Conservation (phyloP, 2,113 vertebrate genomes). For the Chaenocephalus aceratus region DNA sequence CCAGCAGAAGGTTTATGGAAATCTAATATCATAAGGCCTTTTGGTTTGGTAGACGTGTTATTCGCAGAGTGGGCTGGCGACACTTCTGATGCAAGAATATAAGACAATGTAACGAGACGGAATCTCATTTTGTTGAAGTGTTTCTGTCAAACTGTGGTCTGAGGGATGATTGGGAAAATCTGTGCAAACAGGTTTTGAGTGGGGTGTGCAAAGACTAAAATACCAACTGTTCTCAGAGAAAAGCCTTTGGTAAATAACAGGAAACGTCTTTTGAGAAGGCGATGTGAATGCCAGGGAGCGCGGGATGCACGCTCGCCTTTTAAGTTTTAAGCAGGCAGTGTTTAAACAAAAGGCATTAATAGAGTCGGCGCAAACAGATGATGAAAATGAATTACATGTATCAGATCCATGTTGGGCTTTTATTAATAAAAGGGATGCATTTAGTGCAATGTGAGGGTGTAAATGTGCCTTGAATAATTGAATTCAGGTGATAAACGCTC, state of each 20-base stretch:
- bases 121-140: conserved; percentile 81
- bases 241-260: conserved; percentile 77
- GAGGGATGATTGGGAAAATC: conserved; percentile 81
- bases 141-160: conserved; percentile 78
- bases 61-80: conserved; percentile 76
- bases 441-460: not conserved
- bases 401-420: conserved; percentile 8
- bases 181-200: conserved; percentile 83
- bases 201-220: conserved; percentile 81
- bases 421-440: not conserved
- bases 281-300: conserved; percentile 48
- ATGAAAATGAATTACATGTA: conserved; percentile 3
- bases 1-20: conserved; percentile 78
- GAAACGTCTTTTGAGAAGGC: conserved; percentile 56
- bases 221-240: conserved; percentile 74
- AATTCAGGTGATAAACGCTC: conserved; percentile 3
- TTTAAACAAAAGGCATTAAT: conserved; percentile 58
- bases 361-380: conserved; percentile 42
- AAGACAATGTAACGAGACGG: conserved; percentile 79
- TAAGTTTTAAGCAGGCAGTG: conserved; percentile 33
- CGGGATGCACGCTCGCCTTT: conserved; percentile 37
- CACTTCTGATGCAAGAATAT: conserved; percentile 78
- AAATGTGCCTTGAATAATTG: not conserved
- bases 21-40: conserved; percentile 78
- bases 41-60: conserved; percentile 80